Evolutionary conservation across 1,140 invertebrate species (phyloP), one percentile per base, ranked within the genome.

Genomic region (Drosophila sulfurigaster): DNA sequence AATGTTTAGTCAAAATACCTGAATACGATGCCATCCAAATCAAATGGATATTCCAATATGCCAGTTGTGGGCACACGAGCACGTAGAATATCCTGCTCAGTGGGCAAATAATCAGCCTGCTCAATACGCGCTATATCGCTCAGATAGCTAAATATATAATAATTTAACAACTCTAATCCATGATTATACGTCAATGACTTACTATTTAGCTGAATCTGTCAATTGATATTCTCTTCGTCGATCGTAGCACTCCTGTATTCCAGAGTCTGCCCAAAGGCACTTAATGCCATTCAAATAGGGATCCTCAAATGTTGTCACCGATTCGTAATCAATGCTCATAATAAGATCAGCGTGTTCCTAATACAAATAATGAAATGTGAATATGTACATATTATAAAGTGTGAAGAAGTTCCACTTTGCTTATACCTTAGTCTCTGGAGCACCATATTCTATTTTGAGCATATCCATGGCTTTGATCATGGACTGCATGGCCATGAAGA

Each of bases 161-260:
- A 25, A 49, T 35, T 57, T 43, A 5, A 11, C 20, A 3, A n/a
- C 7, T 41, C 0, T 5, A 3, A 25, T n/a, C 16, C 1, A 0
- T 20, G 13, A 11, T 35, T 6, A n/a, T 6, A 11, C 1, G 1
- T 20, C 11, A 64, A 67, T 71, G 63, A 96, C 97, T 97, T 95
- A 99, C 98, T 99, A 99, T 98, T 99, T 99, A 92, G 99, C 98
- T 83, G 99, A 99, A 94, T 99, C 99, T 92, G 99, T 99, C 70
- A 99, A 95, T 93, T 99, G 99, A 94, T 99, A 99, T 94, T 99
- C 99, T 94, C 99, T 96, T 94, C 99, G 96, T 89, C 99, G 95
- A 94, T 99, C 99, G 93, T 99, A 99, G 94, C 99, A 99, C 94
- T 99, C 98, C 94, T 99, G 98, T 87, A 99, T 99, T 74, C 99